Evolutionary conservation across 2,113 vertebrate genomes (phyloP).

Genomic region (Anhinga anhinga): DNA sequence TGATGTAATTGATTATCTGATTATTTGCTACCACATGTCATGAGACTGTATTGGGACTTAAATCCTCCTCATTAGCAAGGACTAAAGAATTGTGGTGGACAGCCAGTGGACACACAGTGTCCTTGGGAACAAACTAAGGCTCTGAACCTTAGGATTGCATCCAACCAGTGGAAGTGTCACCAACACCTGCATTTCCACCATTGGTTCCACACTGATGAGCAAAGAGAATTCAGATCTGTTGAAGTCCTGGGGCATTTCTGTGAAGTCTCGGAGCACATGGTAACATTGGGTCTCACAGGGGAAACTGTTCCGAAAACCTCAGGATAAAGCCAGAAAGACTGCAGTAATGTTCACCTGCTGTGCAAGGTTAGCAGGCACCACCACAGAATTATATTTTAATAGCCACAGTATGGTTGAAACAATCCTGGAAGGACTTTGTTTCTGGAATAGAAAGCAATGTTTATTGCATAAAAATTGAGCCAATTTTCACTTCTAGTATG

Average conservation of each 20-base stretch:
- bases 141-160: not conserved
- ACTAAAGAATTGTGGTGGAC: not conserved
- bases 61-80: not conserved
- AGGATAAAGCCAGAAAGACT: not conserved
- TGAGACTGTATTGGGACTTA: not conserved
- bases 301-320: not conserved
- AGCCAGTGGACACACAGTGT: not conserved
- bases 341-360: not conserved
- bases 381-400: not conserved
- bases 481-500: not conserved
- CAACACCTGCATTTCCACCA: not conserved
- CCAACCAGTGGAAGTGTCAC: not conserved
- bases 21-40: not conserved
- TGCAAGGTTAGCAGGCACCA: not conserved
- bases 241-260: not conserved
- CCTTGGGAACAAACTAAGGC: not conserved
- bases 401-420: not conserved
- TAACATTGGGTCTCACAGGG: not conserved
- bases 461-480: fast-evolving
- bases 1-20: not conserved
- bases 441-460: not conserved
- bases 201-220: not conserved
- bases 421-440: not conserved
- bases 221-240: not conserved
- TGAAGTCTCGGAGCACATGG: not conserved